Base-by-base conservation (phyloP, 2,888 invertebrate genomes). In the Mesopsocus fuscifrons region DNA sequence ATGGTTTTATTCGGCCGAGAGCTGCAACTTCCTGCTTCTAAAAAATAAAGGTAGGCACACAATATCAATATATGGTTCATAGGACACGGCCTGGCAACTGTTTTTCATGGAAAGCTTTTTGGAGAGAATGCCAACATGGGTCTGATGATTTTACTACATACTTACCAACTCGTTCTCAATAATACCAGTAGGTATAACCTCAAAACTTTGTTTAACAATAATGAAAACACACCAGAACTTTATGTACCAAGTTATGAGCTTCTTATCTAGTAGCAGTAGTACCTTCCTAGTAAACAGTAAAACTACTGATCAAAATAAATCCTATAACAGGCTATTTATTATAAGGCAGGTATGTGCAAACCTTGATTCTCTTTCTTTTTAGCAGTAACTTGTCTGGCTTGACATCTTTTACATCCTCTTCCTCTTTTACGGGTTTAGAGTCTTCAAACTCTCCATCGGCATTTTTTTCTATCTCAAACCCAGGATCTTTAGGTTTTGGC, bases 1-100 rank as follows among this genome's bases (percentile, higher is more conserved):
- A 71, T 34, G 89, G 88, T 63, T 83, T 88, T 0, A 73, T 60
- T 52, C 85, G 65, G 42, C 59, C 57, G 49, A 83, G 65, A 47
- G 71, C 69, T 43, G 77, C 64, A 54, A 69, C 65, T 41, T 71
- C 69, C 54, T 65, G 64, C 68, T 68, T 73, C 74, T 76, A 58
- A 44, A 64, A 67, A 48, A 45, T 50, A 45, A 48, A 42, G 41
- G 42, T 44, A 41, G 41, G 46, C 44, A 16, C 15, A 35, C 23
- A 41, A 38, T 48, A 3, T 18, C 41, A 32, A 9, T 44, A 15
- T 21, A 31, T n/a, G 31, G n/a, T n/a, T n/a, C n/a, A 40, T 30
- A 35, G 15, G n/a, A n/a, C n/a, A n/a, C n/a, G n/a, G n/a, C n/a
- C n/a, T n/a, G n/a, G n/a, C n/a, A n/a, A n/a, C n/a, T n/a, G n/a